These are phyloP conservation scores for Macropodus opercularis DNA, from an alignment of 2,797 vertebrate genomes.

Conservation along the genomic window DNA sequence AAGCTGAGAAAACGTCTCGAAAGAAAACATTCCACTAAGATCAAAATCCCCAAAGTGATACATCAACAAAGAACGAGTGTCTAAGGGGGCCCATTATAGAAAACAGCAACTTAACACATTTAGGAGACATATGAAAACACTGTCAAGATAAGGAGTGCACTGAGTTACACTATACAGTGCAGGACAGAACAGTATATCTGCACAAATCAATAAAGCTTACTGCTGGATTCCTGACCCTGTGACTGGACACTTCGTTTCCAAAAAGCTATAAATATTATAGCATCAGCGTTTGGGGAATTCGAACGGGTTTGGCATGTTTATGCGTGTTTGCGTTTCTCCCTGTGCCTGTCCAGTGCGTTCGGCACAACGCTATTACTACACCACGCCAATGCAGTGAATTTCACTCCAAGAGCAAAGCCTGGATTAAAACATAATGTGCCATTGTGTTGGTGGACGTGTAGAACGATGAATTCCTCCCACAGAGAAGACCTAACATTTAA, in stretches of 20 bases:
- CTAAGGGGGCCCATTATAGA: slow-evolving; percentile 39
- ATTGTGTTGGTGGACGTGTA: slow-evolving; percentile 45
- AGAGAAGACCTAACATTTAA: slow-evolving; percentile 48
- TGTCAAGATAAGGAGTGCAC: slow-evolving; percentile 38
- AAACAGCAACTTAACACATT: slow-evolving; percentile 52
- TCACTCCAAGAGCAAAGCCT: slow-evolving; percentile 15
- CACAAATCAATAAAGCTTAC: slow-evolving; percentile 31
- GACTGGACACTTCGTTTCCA: slow-evolving; percentile 24
- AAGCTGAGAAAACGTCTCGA: slow-evolving; percentile 58
- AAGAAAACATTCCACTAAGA: slow-evolving; percentile 66
- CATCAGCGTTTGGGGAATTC: slow-evolving; percentile 15
- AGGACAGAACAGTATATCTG: slow-evolving; percentile 6
- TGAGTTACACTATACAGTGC: slow-evolving; percentile 23
- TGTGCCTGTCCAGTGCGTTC: slow-evolving; percentile 11
- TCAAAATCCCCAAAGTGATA: slow-evolving; percentile 63
- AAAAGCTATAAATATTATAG: slow-evolving; percentile 28
- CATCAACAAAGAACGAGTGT: slow-evolving; percentile 47
- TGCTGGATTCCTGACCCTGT: slow-evolving; percentile 10
- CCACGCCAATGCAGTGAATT: slow-evolving; percentile 16
- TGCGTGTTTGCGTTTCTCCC: slow-evolving; percentile 14
- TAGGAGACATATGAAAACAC: slow-evolving; percentile 50
- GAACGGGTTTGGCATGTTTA: slow-evolving; percentile 18
- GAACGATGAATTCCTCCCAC: slow-evolving; percentile 54
- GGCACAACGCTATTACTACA: slow-evolving; percentile 13
- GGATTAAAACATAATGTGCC: slow-evolving; percentile 43